Conservation (phyloP, 2,888 invertebrate species). For the Sericinus montela region DNA sequence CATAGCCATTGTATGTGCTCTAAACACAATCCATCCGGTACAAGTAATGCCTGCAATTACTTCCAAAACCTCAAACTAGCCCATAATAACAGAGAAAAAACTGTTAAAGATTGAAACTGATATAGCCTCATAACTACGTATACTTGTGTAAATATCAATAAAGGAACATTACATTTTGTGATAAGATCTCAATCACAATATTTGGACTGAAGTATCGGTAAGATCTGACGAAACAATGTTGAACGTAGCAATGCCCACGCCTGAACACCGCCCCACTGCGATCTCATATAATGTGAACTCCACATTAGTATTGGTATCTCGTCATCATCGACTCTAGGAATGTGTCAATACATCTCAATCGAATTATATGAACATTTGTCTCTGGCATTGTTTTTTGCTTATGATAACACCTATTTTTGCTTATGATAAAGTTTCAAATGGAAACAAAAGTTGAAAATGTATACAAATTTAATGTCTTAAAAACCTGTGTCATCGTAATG, state of each 20-base stretch:
- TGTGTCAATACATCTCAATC: conserved; percentile 31
- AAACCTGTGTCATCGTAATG: conserved; percentile 59
- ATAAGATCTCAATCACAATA: conserved; percentile 66
- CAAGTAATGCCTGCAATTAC: conserved; percentile 18
- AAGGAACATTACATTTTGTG: conserved; percentile 71
- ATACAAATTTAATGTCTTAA: conserved; percentile 18
- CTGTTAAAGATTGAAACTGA: conserved; percentile 34
- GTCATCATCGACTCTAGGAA: conserved; percentile 43
- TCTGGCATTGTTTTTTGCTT: conserved; percentile 1
- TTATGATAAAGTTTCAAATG: neutral
- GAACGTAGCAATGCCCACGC: conserved; percentile 69
- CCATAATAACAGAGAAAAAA: conserved; percentile 20
- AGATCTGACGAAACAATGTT: conserved; percentile 63
- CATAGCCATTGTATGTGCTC: conserved; percentile 17
- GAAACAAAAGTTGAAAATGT: neutral
- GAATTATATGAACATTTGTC: conserved; percentile 9
- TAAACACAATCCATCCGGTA: conserved; percentile 18
- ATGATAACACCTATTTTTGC: no score
- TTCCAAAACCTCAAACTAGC: conserved; percentile 18
- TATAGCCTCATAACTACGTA: conserved; percentile 37
- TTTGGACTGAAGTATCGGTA: conserved; percentile 58
- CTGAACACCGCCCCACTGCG: conserved; percentile 56
- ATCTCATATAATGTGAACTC: conserved; percentile 50
- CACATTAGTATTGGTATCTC: conserved; percentile 39
- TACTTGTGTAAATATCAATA: conserved; percentile 70